Conservation (phyloP, 2,113 vertebrate genomes). For the Colossoma macropomum region DNA sequence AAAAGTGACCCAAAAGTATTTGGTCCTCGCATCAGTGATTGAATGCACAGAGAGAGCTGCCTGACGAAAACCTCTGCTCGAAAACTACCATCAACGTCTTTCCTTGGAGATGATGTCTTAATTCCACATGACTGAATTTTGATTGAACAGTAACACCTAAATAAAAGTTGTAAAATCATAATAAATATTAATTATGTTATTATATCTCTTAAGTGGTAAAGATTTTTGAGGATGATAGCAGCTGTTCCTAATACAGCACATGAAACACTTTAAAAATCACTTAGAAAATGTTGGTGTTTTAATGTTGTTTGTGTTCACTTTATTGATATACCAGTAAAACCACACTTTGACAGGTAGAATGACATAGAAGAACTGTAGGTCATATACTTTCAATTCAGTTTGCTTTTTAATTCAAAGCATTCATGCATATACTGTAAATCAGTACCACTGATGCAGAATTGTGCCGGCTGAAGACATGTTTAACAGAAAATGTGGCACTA, state of each 20-base stretch:
- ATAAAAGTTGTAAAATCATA: background rate
- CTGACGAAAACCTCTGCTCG: background rate
- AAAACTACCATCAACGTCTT: background rate
- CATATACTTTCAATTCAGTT: slow-evolving; percentile 18
- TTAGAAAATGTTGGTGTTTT: slow-evolving; percentile 59
- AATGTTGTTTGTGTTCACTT: slow-evolving; percentile 54
- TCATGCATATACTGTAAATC: slow-evolving; percentile 21
- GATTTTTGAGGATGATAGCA: background rate
- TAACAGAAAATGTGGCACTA: slow-evolving; percentile 30
- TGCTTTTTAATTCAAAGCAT: background rate
- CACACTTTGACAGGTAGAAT: slow-evolving; percentile 59
- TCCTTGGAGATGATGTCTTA: background rate
- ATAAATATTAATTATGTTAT: background rate
- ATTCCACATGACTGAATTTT: background rate
- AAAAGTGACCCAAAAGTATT: slow-evolving; percentile 11
- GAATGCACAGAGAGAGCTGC: background rate
- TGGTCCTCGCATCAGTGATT: background rate
- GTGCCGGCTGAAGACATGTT: background rate
- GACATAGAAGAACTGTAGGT: slow-evolving; percentile 20
- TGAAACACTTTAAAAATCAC: background rate
- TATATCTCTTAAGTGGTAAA: no score
- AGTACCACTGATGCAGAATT: background rate
- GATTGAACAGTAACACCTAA: background rate
- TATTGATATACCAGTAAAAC: slow-evolving; percentile 42
- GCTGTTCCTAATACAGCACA: background rate